Conservation (phyloP, 2,888 invertebrate species). For the Achlya flavicornis region DNA sequence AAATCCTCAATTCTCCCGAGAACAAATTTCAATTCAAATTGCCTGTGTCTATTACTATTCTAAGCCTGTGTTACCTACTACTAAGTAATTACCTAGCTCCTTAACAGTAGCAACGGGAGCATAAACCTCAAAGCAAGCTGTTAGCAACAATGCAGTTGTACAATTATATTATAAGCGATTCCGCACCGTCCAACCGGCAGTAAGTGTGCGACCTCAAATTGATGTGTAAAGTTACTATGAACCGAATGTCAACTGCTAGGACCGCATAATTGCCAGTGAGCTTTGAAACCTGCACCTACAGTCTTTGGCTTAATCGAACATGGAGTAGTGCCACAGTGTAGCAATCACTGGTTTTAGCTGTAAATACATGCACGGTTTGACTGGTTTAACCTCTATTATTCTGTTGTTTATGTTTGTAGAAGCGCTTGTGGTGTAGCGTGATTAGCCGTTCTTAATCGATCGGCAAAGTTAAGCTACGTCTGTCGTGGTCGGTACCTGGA, state of each 20-base stretch:
- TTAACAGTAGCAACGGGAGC: background rate
- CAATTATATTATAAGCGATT: conserved; percentile 1
- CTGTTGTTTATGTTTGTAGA: background rate
- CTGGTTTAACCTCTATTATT: background rate
- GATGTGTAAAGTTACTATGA: conserved; percentile 24
- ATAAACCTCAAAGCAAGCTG: background rate
- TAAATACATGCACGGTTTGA: background rate
- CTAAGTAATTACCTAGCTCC: background rate
- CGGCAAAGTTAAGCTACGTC: no score
- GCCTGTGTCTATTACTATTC: no score
- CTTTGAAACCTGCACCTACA: conserved; percentile 16
- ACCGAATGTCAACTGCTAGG: conserved; percentile 22
- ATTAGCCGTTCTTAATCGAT: no score
- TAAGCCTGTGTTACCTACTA: no score
- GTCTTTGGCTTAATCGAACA: conserved; percentile 18
- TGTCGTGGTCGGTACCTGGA: no score
- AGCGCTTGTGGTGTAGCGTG: no score
- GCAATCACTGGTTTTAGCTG: background rate
- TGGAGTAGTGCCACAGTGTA: background rate
- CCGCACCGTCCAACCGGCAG: background rate
- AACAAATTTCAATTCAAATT: no score
- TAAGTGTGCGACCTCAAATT: conserved; percentile 10
- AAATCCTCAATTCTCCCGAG: no score
- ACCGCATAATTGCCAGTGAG: conserved; percentile 23
- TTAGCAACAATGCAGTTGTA: conserved; percentile 1